Conservation (phyloP, 2,888 invertebrate species). For the Drosophila incognita region DNA sequence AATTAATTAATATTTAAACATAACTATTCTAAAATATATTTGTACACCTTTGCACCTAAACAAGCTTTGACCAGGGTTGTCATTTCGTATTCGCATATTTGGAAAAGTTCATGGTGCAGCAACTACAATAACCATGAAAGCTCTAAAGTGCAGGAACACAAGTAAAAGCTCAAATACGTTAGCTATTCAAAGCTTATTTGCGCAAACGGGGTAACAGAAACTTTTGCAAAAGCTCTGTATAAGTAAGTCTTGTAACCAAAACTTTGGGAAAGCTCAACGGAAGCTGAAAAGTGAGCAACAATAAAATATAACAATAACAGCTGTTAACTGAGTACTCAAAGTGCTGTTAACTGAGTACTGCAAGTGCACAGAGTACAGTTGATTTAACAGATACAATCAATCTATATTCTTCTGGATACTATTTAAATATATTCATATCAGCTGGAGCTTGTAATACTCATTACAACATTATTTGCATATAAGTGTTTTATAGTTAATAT, state of each 20-base stretch:
- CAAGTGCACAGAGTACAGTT: background rate
- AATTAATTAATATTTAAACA: background rate
- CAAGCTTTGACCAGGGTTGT: slow-evolving; percentile 1
- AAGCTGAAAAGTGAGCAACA: no score
- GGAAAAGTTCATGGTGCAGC: background rate
- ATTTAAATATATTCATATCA: background rate
- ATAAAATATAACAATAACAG: background rate
- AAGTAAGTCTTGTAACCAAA: background rate
- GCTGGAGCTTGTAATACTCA: no score
- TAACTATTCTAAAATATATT: background rate
- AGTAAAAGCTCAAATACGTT: background rate
- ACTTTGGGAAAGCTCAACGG: background rate
- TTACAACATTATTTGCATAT: background rate
- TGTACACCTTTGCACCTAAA: no score
- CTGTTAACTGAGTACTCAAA: background rate
- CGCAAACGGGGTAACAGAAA: background rate
- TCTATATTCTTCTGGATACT: background rate
- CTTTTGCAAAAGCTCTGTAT: background rate
- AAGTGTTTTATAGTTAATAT: background rate
- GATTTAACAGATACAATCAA: background rate
- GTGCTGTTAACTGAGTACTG: background rate
- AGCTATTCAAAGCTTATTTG: background rate
- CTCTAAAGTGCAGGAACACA: background rate
- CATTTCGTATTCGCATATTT: background rate
- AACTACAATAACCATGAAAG: background rate